These are phyloP conservation scores for Luperina nickerlii DNA, from an alignment of 2,888 invertebrate genomes.

Conservation along the genomic window DNA sequence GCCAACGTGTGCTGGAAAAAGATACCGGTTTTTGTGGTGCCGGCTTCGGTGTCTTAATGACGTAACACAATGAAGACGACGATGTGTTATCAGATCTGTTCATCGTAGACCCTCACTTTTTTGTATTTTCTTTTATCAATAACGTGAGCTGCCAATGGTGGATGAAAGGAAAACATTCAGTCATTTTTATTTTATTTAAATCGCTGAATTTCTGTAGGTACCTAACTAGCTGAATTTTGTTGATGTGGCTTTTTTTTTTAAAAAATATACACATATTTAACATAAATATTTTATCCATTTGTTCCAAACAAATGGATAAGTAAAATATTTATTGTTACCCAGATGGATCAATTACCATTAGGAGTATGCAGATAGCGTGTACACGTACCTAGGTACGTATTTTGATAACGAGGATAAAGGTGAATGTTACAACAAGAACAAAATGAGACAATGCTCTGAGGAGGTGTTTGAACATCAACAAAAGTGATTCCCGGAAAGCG, in stretches of 20 bases:
- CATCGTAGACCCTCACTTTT: slow-evolving; percentile 41
- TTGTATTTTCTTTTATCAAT: slow-evolving; percentile 38
- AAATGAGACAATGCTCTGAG: slow-evolving; percentile 39
- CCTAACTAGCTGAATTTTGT: background rate
- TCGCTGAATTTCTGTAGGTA: background rate
- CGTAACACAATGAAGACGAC: slow-evolving; percentile 39
- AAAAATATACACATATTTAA: no score
- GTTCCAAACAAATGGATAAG: background rate
- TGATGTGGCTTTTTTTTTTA: slow-evolving; percentile 10
- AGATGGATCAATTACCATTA: background rate
- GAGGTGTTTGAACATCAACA: slow-evolving; percentile 39
- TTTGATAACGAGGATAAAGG: slow-evolving; percentile 27
- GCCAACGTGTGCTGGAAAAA: slow-evolving; percentile 44
- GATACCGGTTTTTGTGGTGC: slow-evolving; percentile 46
- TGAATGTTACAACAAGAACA: slow-evolving; percentile 22
- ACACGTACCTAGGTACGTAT: slow-evolving; percentile 9
- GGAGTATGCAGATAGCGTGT: background rate
- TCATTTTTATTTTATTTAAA: slow-evolving; percentile 9
- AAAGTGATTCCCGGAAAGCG: slow-evolving; percentile 19
- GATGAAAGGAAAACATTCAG: slow-evolving; percentile 25
- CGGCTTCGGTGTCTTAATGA: slow-evolving; percentile 44
- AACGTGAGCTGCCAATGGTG: slow-evolving; percentile 10
- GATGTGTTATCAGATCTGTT: slow-evolving; percentile 31
- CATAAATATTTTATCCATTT: background rate
- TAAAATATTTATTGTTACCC: slow-evolving; percentile 10